A percentile compares a stretch with the other conserved stretches of the same genome.
Evolutionary conservation across 2,888 invertebrate genomes (phyloP).

Genomic region (Pristionchus fissidentatus): DNA sequence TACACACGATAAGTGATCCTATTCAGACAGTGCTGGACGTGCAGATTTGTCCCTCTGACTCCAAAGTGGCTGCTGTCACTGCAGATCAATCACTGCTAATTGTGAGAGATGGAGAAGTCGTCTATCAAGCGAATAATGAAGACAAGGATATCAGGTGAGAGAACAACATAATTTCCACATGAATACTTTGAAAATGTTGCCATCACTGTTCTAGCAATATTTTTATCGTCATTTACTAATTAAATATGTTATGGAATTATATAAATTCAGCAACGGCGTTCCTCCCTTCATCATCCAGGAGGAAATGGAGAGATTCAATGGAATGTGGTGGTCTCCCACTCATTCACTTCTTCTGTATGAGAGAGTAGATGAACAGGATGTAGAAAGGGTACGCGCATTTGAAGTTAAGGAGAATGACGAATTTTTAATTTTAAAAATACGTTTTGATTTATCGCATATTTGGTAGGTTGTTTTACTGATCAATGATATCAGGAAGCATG

Average conservation of each 20-base stretch:
- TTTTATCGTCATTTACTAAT: background rate
- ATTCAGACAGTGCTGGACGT: conserved; percentile 36
- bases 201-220: background rate
- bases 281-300: conserved; percentile 47
- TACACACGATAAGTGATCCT: background rate
- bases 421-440: background rate
- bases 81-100: conserved; percentile 24
- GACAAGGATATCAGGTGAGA: conserved; percentile 7
- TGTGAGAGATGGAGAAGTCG: conserved; percentile 13
- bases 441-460: too few relatives aligned
- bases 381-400: conserved; percentile 34
- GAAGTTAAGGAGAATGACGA: background rate
- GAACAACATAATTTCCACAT: too few relatives aligned
- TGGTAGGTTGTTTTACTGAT: too few relatives aligned
- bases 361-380: conserved; percentile 33
- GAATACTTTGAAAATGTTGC: background rate
- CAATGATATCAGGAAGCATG: too few relatives aligned
- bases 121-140: background rate
- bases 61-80: conserved; percentile 11
- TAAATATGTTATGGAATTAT: background rate
- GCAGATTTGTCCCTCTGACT: conserved; percentile 31
- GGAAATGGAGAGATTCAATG: conserved; percentile 48
- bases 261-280: conserved; percentile 11
- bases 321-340: conserved; percentile 47
- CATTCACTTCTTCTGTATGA: conserved; percentile 16